A percentile compares a stretch with the other conserved stretches of the same genome.
These are phyloP conservation scores for Leptodactylus fuscus DNA, from an alignment of 2,113 vertebrate species.

Conservation along the genomic window DNA sequence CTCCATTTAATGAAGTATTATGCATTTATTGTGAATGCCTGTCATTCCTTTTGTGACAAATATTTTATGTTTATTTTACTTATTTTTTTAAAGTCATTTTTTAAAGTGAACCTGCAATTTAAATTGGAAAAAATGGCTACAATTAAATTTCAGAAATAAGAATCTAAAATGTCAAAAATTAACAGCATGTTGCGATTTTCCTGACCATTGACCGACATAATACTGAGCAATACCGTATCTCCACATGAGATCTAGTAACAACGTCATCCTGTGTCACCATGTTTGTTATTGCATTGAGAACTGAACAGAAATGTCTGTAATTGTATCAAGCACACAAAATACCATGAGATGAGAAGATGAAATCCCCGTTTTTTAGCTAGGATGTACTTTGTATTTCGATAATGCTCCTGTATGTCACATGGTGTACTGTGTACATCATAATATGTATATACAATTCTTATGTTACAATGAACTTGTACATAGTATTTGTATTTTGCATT, in stretches of 20 bases:
- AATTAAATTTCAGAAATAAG: too few relatives aligned
- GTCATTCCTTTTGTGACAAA: too few relatives aligned
- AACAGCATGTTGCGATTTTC: background rate
- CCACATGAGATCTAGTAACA: too few relatives aligned
- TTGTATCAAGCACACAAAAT: conserved; percentile 24
- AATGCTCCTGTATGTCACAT: conserved; percentile 9
- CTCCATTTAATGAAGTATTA: too few relatives aligned
- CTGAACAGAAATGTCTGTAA: background rate
- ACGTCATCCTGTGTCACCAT: background rate
- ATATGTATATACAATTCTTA: conserved; percentile 28
- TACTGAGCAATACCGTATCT: background rate
- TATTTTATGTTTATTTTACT: too few relatives aligned
- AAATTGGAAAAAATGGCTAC: too few relatives aligned
- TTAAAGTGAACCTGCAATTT: background rate
- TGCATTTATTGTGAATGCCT: too few relatives aligned
- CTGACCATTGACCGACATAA: background rate
- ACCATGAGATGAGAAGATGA: background rate
- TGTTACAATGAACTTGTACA: conserved; percentile 24
- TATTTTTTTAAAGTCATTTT: background rate
- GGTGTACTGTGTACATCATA: conserved; percentile 44
- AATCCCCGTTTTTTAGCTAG: background rate
- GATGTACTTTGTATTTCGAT: background rate
- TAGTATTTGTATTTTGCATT: conserved; percentile 26
- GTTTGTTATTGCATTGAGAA: too few relatives aligned
- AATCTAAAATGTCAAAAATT: too few relatives aligned